Evolutionary conservation across 2,888 invertebrate genomes (phyloP), one percentile per base, ranked within the genome.

Genomic region (Brachypterus glaber): DNA sequence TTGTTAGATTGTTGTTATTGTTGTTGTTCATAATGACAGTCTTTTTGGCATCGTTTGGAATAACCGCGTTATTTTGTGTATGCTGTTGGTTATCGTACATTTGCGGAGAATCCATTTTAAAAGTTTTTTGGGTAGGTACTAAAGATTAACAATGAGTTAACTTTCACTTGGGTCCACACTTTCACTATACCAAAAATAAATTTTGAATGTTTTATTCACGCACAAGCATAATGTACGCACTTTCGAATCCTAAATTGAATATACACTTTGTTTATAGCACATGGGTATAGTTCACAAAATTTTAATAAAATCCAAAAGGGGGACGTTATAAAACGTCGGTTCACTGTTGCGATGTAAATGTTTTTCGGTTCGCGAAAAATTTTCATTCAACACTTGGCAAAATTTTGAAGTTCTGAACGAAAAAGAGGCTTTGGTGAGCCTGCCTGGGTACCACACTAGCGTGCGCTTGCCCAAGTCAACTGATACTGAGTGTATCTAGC

Each of bases 71-170:
- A 26, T 45, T 49, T 51, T 63, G 66, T 30, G 62, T 62, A 46
- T 65, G 64, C 53, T 75, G 76, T 62, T 78, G 73, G 62, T 74
- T 74, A 65, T 87, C 87, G 73, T 87, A 87, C 82, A 87, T 84
- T 69, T 85, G 85, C 50, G 86, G 85, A 58, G 85, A 85, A 70
- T 84, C 84, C 84, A 85, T 85, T 44, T 50, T 49, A 38, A 21
- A 21, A 21, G 12, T 16, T 18, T 24, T 21, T 41, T 29, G 12
- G 8, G 12, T 29, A n/a, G 8, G 12, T 9, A 35, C 24, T 35
- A 35, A 9, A 31, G 15, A 31, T 12, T 31, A 40, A 43, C 44
- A 45, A 44, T 39, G 40, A 40, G 17, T 35, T 36, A 45, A 61
- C 59, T 60, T 61, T 60, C 60, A 59, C 60, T 55, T 37, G 41